phyloP scores from a whole-genome alignment of 2,797 vertebrate genomes.

The Anguilla megastoma region DNA sequence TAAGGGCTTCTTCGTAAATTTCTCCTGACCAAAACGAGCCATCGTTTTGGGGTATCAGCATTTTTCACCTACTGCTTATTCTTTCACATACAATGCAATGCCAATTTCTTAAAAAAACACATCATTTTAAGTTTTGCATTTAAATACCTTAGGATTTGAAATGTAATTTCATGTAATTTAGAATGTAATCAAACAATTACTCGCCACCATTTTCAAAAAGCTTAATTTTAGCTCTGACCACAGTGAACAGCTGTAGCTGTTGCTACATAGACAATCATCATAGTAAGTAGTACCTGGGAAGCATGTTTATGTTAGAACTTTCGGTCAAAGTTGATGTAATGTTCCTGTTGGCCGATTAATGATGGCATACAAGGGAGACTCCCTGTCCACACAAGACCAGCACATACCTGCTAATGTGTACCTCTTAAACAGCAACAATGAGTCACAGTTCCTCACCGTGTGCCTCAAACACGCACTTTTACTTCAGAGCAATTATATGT shows the following conservation, averaged over 20 bases:
- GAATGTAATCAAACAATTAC: conserved; percentile 24
- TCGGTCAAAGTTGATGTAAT: conserved; percentile 15
- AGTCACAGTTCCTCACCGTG: not conserved
- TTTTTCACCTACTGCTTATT: not conserved
- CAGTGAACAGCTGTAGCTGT: conserved; percentile 37
- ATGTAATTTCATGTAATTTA: not conserved
- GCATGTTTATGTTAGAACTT: conserved; percentile 3
- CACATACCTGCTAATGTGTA: not conserved
- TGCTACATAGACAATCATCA: conserved; percentile 53
- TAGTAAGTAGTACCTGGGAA: conserved; percentile 59
- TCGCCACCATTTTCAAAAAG: not conserved
- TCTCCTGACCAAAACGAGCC: not conserved
- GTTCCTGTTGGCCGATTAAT: not conserved
- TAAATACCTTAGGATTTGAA: not conserved
- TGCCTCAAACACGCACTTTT: not conserved
- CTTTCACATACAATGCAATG: not conserved
- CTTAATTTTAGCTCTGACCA: not conserved
- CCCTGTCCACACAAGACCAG: not conserved
- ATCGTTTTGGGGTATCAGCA: not conserved
- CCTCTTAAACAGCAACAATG: not conserved
- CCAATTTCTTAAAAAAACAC: not conserved
- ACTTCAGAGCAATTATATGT: not conserved
- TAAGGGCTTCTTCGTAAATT: not conserved
- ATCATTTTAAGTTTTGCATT: not conserved
- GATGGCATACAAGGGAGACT: not conserved